Evolutionary conservation across 2,113 vertebrate genomes (phyloP).

Genomic region (Vicugna pacos): DNA sequence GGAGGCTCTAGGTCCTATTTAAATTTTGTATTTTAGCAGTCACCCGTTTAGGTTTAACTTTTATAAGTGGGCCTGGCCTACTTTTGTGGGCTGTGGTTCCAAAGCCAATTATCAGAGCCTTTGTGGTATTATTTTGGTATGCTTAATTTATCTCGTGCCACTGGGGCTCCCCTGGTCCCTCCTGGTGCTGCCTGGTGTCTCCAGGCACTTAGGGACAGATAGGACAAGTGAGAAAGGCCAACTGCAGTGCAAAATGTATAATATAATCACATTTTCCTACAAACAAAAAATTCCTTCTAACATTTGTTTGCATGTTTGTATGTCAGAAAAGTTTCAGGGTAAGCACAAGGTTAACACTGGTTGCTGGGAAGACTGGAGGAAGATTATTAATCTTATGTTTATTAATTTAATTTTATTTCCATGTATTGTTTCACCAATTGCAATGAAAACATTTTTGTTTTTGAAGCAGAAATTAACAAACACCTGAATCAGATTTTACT

Average conservation of each 20-base stretch:
- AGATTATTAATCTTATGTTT: neutral
- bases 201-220: too few species aligned
- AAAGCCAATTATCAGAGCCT: too few species aligned
- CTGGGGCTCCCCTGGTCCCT: too few species aligned
- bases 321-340: neutral
- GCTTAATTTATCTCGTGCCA: too few species aligned
- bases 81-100: too few species aligned
- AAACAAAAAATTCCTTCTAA: neutral
- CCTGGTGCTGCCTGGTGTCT: too few species aligned
- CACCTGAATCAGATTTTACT: neutral
- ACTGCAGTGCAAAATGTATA: neutral
- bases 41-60: too few species aligned
- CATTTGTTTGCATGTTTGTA: neutral
- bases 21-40: too few species aligned
- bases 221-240: neutral
- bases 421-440: neutral
- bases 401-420: neutral
- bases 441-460: neutral
- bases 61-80: too few species aligned
- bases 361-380: neutral
- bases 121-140: too few species aligned
- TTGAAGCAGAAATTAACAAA: neutral
- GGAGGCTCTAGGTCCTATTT: too few species aligned
- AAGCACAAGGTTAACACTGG: neutral
- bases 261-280: neutral